Evolutionary conservation across 2,888 invertebrate species (phyloP), one percentile per base, ranked within the genome.

Genomic region (Calameuta filiformis): DNA sequence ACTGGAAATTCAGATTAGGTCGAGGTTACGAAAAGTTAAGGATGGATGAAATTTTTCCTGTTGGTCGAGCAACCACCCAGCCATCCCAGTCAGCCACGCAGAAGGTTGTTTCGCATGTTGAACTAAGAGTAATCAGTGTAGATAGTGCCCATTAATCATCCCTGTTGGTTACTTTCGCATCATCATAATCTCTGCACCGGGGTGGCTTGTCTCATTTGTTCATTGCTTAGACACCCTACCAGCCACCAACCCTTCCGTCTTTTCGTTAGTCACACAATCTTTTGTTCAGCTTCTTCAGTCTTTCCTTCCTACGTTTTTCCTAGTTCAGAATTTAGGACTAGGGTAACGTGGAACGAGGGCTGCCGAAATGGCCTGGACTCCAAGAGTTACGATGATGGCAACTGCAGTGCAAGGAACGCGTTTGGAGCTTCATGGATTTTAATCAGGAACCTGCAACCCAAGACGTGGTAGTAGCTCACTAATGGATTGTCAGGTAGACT

Each of bases 401-500:
- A 40, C 23, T 40, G 0, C 40, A 15, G 6, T 56, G 56, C 9
- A 9, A 12, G 37, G 56, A 15, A 37, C 34, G 75, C 34, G 37
- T 69, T 12, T 37, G 12, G 75, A 75, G 79, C 76, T 81, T 79
- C 83, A 78, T 82, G 85, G 88, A 89, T 87, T 89, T 89, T 89
- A 89, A 89, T 89, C 89, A 89, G 84, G 81, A 85, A 86, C 83
- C 81, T 83, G 81, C 80, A 75, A 56, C 23, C 1, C 31, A 71
- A 33, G 71, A 33, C 71, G 1, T 12, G 71, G 33, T 23, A 71
- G 71, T 9, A 11, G 71, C 81, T 79, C 83, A 79, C 86, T 89
- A 89, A 89, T 89, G 89, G 87, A 89, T 89, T 89, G 88, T 87
- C 81, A 84, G 84, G 83, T 81, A 77, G 79, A 76, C 80, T 81